Percentiles rank a stretch among this genome's conserved stretches.
phyloP scores from a whole-genome alignment of 2,113 vertebrate genomes.

The Megalops atlanticus region DNA sequence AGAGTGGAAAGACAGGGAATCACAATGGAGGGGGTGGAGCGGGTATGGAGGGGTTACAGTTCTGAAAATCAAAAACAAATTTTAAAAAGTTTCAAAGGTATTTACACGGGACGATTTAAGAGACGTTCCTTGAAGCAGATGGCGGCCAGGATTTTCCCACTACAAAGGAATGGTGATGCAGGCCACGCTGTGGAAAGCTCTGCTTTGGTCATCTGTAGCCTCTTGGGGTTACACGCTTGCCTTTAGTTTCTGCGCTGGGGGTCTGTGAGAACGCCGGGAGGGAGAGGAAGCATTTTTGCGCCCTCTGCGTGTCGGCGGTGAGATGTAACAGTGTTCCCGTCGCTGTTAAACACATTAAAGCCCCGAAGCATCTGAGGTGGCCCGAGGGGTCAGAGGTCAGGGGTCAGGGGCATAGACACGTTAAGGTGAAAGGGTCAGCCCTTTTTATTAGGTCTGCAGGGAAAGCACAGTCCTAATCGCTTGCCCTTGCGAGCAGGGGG shows the following conservation, averaged over 20 bases:
- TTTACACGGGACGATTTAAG: background rate
- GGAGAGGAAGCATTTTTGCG: slow-evolving; percentile 21
- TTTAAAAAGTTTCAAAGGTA: slow-evolving; percentile 2
- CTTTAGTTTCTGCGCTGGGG: background rate
- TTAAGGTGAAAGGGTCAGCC: background rate
- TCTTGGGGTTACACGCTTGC: background rate
- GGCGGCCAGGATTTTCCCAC: no score
- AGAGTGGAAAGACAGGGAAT: background rate
- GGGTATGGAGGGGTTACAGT: background rate
- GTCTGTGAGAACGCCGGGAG: background rate
- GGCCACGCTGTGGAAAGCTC: background rate
- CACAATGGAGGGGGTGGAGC: background rate
- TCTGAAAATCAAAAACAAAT: slow-evolving; percentile 7
- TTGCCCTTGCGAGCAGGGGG: background rate
- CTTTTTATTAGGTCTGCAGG: background rate
- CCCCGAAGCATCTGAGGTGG: background rate
- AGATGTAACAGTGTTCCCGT: background rate
- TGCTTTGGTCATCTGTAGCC: background rate
- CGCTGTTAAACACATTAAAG: background rate
- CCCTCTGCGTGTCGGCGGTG: slow-evolving; percentile 8
- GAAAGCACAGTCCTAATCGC: background rate
- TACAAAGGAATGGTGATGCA: background rate
- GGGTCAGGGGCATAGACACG: background rate
- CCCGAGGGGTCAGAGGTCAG: background rate
- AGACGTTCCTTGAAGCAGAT: background rate